Evolutionary conservation across 2,797 vertebrate species (phyloP).

Genomic region (Poeciliopsis presidionis): DNA sequence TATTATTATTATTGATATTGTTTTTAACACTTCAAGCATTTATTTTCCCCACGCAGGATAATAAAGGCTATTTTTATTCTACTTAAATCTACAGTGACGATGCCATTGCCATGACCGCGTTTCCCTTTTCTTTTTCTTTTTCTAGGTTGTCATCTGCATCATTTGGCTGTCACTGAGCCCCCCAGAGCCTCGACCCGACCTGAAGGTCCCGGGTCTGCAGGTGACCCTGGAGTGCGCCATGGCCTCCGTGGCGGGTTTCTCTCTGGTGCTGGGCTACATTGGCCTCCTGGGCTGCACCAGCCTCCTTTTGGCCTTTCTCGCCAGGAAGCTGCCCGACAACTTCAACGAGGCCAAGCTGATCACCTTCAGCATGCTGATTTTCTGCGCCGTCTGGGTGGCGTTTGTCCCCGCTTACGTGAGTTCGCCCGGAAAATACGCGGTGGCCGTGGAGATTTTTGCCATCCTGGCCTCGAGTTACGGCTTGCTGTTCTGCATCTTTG

Average conservation of each 20-base stretch:
- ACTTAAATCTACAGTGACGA: background rate
- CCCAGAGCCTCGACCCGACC: constrained; percentile 65
- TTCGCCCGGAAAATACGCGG: constrained; percentile 79
- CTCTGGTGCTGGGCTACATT: constrained; percentile 78
- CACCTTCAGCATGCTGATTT: constrained; percentile 82
- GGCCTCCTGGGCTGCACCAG: constrained; percentile 71
- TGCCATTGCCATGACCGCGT: background rate
- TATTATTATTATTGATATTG: too few species aligned
- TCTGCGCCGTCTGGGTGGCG: constrained; percentile 78
- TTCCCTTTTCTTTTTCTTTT: constrained; percentile 16
- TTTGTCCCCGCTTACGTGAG: constrained; percentile 79
- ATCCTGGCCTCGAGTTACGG: constrained; percentile 80
- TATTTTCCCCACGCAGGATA: too few species aligned
- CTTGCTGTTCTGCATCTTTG: constrained; percentile 78
- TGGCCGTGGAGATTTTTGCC: constrained; percentile 81
- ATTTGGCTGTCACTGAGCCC: constrained; percentile 72
- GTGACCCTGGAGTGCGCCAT: constrained; percentile 70
- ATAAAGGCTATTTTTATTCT: too few species aligned
- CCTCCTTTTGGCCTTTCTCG: constrained; percentile 78
- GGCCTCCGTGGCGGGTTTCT: constrained; percentile 74
- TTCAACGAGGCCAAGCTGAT: constrained; percentile 81
- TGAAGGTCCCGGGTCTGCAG: constrained; percentile 67
- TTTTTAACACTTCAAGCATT: too few species aligned
- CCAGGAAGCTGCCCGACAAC: constrained; percentile 78
- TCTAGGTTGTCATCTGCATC: constrained; percentile 66